phyloP scores from a whole-genome alignment of 2,797 vertebrate species.

The Valencia hispanica region DNA sequence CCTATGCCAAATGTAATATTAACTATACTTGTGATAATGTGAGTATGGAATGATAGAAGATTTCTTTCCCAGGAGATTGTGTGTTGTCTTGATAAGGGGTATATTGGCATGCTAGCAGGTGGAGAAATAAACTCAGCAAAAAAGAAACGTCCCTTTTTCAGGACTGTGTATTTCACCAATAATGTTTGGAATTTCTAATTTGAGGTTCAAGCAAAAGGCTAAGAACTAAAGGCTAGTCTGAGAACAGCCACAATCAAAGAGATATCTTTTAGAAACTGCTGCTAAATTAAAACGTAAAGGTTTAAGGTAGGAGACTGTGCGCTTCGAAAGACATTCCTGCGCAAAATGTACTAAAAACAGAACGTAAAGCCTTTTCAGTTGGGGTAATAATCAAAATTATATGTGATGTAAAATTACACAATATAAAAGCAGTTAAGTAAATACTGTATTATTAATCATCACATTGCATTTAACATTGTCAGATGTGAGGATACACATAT shows the following conservation, averaged over 20 bases:
- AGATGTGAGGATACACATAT: too few relatives aligned
- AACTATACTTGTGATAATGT: constrained; percentile 36
- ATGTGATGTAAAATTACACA: too few relatives aligned
- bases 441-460: background rate
- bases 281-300: too few relatives aligned
- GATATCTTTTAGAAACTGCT: too few relatives aligned
- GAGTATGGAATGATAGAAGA: constrained; percentile 37
- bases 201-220: background rate
- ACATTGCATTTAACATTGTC: too few relatives aligned
- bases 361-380: too few relatives aligned
- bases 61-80: constrained; percentile 49
- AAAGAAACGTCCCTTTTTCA: too few relatives aligned
- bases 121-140: too few relatives aligned
- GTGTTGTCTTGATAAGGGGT: constrained; percentile 64
- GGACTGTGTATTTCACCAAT: too few relatives aligned
- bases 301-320: background rate
- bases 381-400: too few relatives aligned
- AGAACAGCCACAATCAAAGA: background rate
- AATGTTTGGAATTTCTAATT: background rate
- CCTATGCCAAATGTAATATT: constrained; percentile 57
- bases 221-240: background rate
- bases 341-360: background rate
- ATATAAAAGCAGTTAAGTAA: background rate
- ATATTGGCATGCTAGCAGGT: constrained; percentile 43
- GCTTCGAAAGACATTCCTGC: background rate